A percentile compares a stretch with the other conserved stretches of the same genome.
phyloP scores from a whole-genome alignment of 92 coral and sea anemone genomes.

The Heteractis magnifica region DNA sequence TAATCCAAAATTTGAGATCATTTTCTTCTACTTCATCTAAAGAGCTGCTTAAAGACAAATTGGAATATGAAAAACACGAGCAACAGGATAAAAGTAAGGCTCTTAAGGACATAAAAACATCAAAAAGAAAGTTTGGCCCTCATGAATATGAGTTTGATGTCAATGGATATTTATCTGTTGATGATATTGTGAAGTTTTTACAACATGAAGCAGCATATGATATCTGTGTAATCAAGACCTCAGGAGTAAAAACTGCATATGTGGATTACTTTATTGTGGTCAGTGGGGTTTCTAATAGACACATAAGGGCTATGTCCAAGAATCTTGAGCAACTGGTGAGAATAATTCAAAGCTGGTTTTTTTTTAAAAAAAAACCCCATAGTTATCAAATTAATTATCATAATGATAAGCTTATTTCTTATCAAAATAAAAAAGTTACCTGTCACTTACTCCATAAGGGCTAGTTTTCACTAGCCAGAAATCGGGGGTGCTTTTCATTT shows the following conservation, averaged over 20 bases:
- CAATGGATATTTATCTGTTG: slow-evolving; percentile 61
- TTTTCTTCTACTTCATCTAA: neutral
- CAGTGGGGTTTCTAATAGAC: slow-evolving; percentile 88
- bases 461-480: too few relatives aligned
- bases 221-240: slow-evolving; percentile 78
- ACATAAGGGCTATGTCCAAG: slow-evolving; percentile 91
- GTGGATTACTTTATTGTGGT: slow-evolving; percentile 94
- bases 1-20: neutral
- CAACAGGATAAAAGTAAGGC: neutral
- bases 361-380: too few relatives aligned
- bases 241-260: slow-evolving; percentile 75
- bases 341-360: neutral
- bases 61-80: neutral
- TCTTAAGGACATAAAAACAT: neutral
- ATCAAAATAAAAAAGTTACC: too few relatives aligned
- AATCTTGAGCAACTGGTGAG: slow-evolving; percentile 87
- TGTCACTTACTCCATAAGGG: too few relatives aligned
- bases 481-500: too few relatives aligned
- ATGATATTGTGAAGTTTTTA: slow-evolving; percentile 70
- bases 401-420: too few relatives aligned
- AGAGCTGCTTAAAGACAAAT: neutral
- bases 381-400: too few relatives aligned
- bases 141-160: slow-evolving; percentile 34
- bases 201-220: slow-evolving; percentile 76
- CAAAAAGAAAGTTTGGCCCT: slow-evolving; percentile 13